phyloP scores from a whole-genome alignment of 2,113 vertebrate species.

The Serilophus lunatus region DNA sequence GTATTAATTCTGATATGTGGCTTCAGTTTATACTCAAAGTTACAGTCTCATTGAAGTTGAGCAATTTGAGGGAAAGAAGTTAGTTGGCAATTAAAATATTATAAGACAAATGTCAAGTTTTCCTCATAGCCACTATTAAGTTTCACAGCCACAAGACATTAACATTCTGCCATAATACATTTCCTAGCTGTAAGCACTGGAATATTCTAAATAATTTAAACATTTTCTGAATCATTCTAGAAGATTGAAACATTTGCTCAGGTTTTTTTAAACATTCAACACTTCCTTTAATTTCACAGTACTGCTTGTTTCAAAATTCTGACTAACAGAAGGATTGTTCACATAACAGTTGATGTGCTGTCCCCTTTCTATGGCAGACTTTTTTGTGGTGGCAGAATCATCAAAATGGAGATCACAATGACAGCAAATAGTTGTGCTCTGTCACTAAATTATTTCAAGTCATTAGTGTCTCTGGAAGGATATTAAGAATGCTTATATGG shows the following conservation, averaged over 20 bases:
- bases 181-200: background rate
- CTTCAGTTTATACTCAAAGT: background rate
- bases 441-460: background rate
- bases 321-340: background rate
- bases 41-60: background rate
- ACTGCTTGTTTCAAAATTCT: background rate
- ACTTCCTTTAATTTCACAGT: background rate
- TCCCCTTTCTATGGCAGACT: background rate
- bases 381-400: background rate
- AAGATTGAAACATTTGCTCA: background rate
- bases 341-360: background rate
- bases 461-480: background rate
- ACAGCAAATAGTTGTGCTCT: background rate
- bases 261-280: background rate
- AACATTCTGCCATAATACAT: background rate
- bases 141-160: background rate
- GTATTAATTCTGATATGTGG: background rate
- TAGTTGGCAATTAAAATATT: background rate
- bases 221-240: background rate
- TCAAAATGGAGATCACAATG: background rate
- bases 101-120: background rate
- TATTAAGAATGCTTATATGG: background rate
- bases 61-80: rapidly evolving
- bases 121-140: background rate
- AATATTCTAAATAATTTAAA: background rate